Percentiles rank a stretch among this genome's conserved stretches.
phyloP scores from a whole-genome alignment of 1,140 invertebrate genomes.

The Oscheius sp. region DNA sequence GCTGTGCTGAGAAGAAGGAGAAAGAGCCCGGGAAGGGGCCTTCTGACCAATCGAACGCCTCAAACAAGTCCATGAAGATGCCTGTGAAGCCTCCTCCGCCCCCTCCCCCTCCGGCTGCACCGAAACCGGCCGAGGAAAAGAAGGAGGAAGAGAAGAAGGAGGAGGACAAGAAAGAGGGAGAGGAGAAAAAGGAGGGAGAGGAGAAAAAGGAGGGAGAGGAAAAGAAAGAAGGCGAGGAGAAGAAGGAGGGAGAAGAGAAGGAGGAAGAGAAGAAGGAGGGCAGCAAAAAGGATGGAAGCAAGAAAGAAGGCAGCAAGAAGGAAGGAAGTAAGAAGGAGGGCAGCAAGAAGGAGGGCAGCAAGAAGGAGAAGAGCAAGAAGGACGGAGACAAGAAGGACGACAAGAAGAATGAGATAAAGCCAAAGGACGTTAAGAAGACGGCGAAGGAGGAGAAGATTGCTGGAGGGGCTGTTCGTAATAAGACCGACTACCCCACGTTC shows the following conservation, averaged over 20 bases:
- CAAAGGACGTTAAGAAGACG: neutral
- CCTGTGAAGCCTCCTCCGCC: no score
- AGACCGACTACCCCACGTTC: slow-evolving; percentile 10
- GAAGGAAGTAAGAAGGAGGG: neutral
- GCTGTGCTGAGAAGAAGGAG: no score
- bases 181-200: neutral
- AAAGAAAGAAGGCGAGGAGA: neutral
- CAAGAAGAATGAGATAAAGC: neutral
- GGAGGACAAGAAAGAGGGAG: neutral
- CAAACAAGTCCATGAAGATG: no score
- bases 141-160: neutral
- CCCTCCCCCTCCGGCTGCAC: no score
- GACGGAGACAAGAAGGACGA: neutral
- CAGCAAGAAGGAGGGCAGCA: neutral
- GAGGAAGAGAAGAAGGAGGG: slow-evolving; percentile 1
- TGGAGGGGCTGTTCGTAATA: neutral
- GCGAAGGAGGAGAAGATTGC: neutral
- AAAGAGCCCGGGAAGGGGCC: no score
- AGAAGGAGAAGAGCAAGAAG: neutral
- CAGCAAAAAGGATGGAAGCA: neutral
- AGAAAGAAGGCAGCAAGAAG: neutral
- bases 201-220: neutral
- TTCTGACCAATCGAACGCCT: no score
- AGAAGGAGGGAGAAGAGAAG: neutral
- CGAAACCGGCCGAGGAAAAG: neutral